Percentiles rank a stretch among this genome's conserved stretches.
phyloP scores from a whole-genome alignment of 2,797 vertebrate species.

The Gadopsis marmoratus region DNA sequence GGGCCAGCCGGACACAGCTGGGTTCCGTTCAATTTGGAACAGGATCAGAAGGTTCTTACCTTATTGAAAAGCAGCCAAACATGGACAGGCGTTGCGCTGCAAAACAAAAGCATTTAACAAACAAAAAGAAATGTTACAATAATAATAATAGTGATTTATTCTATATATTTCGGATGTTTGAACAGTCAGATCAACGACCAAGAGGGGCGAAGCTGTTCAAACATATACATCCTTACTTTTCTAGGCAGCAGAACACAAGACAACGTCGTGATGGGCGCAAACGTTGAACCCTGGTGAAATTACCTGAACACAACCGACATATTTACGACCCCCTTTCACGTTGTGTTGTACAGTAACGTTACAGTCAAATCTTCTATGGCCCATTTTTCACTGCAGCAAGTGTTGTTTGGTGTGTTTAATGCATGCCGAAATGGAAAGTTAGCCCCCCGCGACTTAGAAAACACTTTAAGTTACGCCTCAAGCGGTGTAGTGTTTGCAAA shows the following conservation, averaged over 20 bases:
- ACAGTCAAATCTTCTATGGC: not conserved
- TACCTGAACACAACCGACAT: not conserved
- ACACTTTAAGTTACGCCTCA: accelerated
- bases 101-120: slow-evolving; percentile 50
- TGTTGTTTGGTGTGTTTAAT: not conserved
- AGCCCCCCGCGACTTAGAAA: accelerated
- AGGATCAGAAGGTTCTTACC: slow-evolving; percentile 74
- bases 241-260: not conserved
- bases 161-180: not conserved
- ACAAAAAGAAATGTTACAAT: not conserved
- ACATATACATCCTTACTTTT: not conserved
- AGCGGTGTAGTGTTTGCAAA: accelerated
- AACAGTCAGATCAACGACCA: not conserved
- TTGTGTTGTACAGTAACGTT: not conserved
- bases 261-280: not conserved
- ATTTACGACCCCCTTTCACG: too few relatives aligned
- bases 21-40: not conserved
- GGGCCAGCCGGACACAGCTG: not conserved
- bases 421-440: not conserved
- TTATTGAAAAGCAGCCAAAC: slow-evolving; percentile 78
- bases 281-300: not conserved
- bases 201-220: not conserved
- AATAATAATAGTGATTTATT: not conserved
- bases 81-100: slow-evolving; percentile 82
- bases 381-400: accelerated